Conservation (phyloP, 2,797 vertebrate genomes). For the Cottoperca gobio region DNA sequence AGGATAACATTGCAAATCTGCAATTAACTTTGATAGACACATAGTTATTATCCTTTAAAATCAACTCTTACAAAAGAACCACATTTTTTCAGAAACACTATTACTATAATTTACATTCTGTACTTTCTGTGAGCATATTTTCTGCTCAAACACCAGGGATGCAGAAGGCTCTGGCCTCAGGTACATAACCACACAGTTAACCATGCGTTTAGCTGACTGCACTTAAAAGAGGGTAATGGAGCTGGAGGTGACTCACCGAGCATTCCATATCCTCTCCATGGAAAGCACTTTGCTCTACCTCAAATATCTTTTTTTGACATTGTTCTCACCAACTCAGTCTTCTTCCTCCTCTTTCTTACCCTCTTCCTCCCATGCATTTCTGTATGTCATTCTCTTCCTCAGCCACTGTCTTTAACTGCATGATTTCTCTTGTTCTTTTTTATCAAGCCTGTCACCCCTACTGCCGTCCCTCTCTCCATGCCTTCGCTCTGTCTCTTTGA, state of each 20-base stretch:
- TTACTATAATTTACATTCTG: not conserved
- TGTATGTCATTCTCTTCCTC: constrained; percentile 26
- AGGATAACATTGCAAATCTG: not conserved
- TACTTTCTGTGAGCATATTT: not conserved
- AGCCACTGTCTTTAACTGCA: constrained; percentile 33
- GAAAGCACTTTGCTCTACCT: not conserved
- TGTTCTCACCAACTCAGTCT: not conserved
- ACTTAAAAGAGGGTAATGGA: constrained; percentile 12
- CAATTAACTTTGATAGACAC: no score
- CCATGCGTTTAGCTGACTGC: constrained; percentile 24
- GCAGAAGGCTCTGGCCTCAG: not conserved
- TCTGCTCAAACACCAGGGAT: constrained; percentile 19
- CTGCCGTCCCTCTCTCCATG: constrained; percentile 8
- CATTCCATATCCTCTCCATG: constrained; percentile 3
- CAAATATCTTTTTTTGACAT: not conserved
- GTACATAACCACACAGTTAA: constrained; percentile 10
- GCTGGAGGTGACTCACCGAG: constrained; percentile 17
- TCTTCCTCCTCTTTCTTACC: constrained; percentile 2
- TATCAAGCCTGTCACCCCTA: constrained; percentile 44
- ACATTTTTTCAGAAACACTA: not conserved
- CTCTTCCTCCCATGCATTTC: not conserved
- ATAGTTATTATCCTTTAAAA: not conserved
- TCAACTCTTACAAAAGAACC: not conserved
- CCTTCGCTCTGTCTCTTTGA: constrained; percentile 47
- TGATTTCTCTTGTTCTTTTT: constrained; percentile 45